Evolutionary conservation across 2,797 vertebrate genomes (phyloP).

Genomic region (Myotis pilosus): DNA sequence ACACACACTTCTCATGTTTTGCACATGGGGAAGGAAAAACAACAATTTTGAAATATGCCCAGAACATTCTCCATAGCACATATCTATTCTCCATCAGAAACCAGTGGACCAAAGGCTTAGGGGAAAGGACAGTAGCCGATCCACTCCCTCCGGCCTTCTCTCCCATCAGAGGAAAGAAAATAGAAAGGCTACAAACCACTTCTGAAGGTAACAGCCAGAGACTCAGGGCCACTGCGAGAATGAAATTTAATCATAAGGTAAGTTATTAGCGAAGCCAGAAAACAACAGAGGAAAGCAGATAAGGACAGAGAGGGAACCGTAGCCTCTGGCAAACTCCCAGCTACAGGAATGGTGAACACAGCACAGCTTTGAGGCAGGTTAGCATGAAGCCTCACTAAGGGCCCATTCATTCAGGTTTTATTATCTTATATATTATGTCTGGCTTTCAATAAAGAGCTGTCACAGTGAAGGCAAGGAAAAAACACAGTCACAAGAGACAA

Average conservation of each 20-base stretch:
- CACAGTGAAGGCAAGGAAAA: neutral
- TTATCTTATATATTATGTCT: neutral
- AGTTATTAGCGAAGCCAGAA: neutral
- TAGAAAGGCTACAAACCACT: neutral
- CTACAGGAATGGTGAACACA: too few species aligned
- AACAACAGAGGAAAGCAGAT: neutral
- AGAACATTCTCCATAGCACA: neutral
- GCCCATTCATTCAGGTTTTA: neutral
- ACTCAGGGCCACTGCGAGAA: too few species aligned
- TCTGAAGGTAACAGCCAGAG: neutral
- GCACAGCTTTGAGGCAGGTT: neutral
- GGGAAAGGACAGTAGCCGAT: neutral
- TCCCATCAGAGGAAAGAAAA: too few species aligned
- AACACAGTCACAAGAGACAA: neutral
- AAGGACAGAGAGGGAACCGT: neutral
- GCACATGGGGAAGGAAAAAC: neutral
- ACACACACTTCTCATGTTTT: neutral
- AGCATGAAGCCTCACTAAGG: neutral
- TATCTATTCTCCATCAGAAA: neutral
- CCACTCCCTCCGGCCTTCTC: neutral
- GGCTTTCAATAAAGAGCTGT: neutral
- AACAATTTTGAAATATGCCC: neutral
- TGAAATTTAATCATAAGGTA: neutral
- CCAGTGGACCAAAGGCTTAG: neutral
- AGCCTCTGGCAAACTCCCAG: neutral